These are phyloP conservation scores for Sympetrum striolatum DNA, from an alignment of 2,888 invertebrate genomes.

Conservation along the genomic window DNA sequence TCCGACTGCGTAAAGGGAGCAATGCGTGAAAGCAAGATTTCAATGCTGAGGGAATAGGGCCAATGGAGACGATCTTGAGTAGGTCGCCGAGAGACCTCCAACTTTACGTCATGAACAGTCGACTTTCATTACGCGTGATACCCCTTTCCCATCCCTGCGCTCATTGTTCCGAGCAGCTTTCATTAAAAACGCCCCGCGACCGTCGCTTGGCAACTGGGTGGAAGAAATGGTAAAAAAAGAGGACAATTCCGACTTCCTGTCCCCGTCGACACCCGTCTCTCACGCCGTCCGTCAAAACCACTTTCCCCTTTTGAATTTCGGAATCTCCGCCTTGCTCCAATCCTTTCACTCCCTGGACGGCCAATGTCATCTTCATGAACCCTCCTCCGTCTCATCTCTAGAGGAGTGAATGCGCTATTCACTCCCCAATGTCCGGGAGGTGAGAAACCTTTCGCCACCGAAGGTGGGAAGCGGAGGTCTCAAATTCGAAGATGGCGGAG, in stretches of 20 bases:
- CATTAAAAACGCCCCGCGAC: not conserved
- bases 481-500: no score
- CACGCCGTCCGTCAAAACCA: constrained; percentile 12
- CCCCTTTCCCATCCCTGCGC: not conserved
- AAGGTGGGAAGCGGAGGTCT: no score
- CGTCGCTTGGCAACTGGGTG: not conserved
- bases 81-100: not conserved
- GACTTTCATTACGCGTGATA: constrained; percentile 18
- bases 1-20: not conserved
- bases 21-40: not conserved
- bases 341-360: not conserved
- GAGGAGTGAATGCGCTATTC: not conserved
- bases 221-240: not conserved
- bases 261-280: not conserved
- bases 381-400: not conserved
- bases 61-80: not conserved
- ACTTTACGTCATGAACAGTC: constrained; percentile 11
- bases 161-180: not conserved
- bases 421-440: not conserved
- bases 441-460: not conserved
- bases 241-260: not conserved
- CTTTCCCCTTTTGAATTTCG: not conserved
- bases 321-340: not conserved
- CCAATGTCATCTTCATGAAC: constrained; percentile 10
- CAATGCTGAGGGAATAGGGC: constrained; percentile 4